Conservation (phyloP, 2,113 vertebrate species). For the Neoarius graeffei region DNA sequence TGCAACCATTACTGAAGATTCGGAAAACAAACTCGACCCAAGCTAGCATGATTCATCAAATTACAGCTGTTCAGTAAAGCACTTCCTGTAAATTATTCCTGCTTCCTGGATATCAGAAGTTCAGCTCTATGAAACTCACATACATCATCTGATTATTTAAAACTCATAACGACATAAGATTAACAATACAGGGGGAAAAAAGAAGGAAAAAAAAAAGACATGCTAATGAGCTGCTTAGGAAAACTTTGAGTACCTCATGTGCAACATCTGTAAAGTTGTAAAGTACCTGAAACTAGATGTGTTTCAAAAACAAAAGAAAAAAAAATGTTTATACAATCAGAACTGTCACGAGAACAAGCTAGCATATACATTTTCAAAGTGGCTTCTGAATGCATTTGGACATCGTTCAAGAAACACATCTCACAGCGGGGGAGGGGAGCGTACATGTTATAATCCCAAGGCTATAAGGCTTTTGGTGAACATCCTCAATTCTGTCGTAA, state of each 20-base stretch:
- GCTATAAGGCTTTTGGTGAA: conserved; percentile 3
- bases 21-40: background rate
- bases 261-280: conserved; percentile 4
- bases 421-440: background rate
- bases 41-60: conserved; percentile 26
- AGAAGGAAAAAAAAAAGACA: background rate
- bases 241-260: background rate
- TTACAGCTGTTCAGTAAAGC: background rate
- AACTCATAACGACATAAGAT: background rate
- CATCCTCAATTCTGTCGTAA: background rate
- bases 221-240: background rate
- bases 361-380: conserved; percentile 1
- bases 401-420: conserved; percentile 1
- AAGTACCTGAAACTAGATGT: background rate
- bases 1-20: background rate
- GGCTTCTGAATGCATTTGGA: conserved; percentile 19
- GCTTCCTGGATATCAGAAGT: background rate
- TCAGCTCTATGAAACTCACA: no score
- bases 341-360: conserved; percentile 5
- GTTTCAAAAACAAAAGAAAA: background rate
- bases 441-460: background rate
- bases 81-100: background rate
- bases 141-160: background rate
- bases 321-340: conserved; percentile 7
- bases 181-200: background rate